These are phyloP conservation scores for Drosophila kanapiae DNA, from an alignment of 1,140 invertebrate species.

Conservation along the genomic window DNA sequence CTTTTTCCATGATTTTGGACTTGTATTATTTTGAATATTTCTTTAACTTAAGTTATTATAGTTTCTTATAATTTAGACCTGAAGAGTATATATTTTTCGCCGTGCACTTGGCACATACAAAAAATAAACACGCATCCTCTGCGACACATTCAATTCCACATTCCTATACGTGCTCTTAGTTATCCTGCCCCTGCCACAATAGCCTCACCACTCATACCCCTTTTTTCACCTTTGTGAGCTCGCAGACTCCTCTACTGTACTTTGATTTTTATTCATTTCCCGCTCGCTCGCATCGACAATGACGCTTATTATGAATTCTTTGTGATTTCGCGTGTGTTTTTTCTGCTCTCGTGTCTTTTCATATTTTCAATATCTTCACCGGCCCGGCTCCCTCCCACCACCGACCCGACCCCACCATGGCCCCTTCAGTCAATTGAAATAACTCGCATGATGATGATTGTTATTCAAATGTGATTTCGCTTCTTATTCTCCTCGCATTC, in stretches of 20 bases:
- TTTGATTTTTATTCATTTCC: constrained; percentile 84
- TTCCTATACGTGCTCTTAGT: constrained; percentile 44
- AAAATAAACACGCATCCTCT: constrained; percentile 72
- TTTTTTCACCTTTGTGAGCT: constrained; percentile 69
- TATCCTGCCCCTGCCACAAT: constrained; percentile 8
- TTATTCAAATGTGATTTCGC: constrained; percentile 83
- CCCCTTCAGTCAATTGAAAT: constrained; percentile 62
- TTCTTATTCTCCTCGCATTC: constrained; percentile 55
- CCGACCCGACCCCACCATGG: neutral
- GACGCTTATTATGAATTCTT: constrained; percentile 84
- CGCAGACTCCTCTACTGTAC: constrained; percentile 49
- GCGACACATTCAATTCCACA: constrained; percentile 74
- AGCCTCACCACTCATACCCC: constrained; percentile 43
- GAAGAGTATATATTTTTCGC: neutral
- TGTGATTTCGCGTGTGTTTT: constrained; percentile 71
- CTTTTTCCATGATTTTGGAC: no score
- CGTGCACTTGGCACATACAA: constrained; percentile 1
- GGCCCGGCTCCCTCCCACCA: neutral
- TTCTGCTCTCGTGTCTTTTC: constrained; percentile 65
- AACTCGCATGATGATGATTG: constrained; percentile 78
- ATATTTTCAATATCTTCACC: constrained; percentile 77
- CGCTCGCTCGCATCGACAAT: constrained; percentile 78
- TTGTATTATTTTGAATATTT: no score
- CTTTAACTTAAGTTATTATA: neutral
- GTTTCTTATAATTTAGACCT: neutral